Evolutionary conservation across 2,888 invertebrate genomes (phyloP).

Genomic region (Zygogramma bicolorata): DNA sequence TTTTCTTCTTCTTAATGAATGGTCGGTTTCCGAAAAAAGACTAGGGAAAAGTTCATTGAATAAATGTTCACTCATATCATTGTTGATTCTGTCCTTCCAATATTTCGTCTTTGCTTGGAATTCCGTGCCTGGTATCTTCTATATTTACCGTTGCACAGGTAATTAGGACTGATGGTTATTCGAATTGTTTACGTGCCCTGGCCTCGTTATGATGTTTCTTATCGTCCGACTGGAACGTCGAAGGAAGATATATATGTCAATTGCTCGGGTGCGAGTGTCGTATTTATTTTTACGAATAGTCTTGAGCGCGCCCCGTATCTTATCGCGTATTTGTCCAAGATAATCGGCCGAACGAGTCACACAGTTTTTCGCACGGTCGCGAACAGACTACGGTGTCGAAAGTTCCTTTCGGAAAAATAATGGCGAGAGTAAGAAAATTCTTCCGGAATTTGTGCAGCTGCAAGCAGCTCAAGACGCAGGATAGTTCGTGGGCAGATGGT

Average conservation of each 20-base stretch:
- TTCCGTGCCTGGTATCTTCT: no score
- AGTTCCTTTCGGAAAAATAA: no score
- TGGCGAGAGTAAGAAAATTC: conserved; percentile 54
- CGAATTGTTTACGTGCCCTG: neutral
- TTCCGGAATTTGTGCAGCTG: conserved; percentile 52
- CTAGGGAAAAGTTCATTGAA: no score
- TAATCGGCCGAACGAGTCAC: neutral
- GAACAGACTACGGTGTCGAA: no score
- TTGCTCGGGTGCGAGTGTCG: neutral
- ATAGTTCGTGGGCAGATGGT: conserved; percentile 38
- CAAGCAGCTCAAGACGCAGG: conserved; percentile 31
- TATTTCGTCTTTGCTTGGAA: no score
- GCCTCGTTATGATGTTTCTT: neutral
- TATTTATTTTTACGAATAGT: conserved; percentile 4
- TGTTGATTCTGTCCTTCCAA: no score
- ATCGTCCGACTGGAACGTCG: neutral
- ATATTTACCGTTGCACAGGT: neutral
- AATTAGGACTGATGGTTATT: neutral
- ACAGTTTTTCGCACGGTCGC: conserved; percentile 10
- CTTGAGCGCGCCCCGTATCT: conserved; percentile 3
- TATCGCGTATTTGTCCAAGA: conserved; percentile 5
- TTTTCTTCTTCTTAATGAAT: no score
- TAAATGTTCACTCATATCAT: no score
- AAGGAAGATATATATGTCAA: neutral
- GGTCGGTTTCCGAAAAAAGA: no score